Percentiles rank a stretch among this genome's conserved stretches.
Conservation (phyloP, 2,113 vertebrate genomes). For the Peromyscus leucopus region DNA sequence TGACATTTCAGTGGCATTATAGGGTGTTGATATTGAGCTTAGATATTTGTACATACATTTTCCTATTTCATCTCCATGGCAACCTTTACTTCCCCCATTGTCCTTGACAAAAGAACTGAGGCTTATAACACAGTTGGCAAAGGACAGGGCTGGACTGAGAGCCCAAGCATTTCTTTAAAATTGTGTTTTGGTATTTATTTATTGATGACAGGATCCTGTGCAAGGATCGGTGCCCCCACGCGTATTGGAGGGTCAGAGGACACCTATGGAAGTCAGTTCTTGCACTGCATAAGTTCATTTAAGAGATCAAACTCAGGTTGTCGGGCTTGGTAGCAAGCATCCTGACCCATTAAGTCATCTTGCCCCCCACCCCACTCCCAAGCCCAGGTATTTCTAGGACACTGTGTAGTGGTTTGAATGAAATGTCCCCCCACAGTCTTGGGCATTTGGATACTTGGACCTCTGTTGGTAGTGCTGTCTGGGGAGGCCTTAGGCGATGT, state of each 20-base stretch:
- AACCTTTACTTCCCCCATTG: not conserved
- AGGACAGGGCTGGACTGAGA: not conserved
- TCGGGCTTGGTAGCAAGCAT: not conserved
- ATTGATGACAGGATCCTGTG: not conserved
- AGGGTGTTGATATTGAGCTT: conserved; percentile 5
- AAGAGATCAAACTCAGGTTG: not conserved
- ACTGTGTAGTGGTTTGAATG: not conserved
- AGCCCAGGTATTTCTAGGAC: not conserved
- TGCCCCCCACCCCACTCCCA: not conserved
- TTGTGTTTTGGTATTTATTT: not conserved
- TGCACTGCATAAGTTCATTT: not conserved
- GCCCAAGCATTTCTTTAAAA: not conserved
- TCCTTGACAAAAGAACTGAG: conserved; percentile 43
- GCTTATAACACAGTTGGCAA: not conserved
- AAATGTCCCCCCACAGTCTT: not conserved
- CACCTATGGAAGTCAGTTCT: not conserved
- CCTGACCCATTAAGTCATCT: not conserved
- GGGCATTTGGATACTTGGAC: not conserved
- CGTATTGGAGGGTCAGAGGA: not conserved
- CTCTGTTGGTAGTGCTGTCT: not conserved
- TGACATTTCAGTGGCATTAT: not conserved
- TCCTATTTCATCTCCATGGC: not conserved
- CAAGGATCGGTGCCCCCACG: too few species aligned
- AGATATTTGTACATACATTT: not conserved
- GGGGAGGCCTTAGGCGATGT: not conserved